Evolutionary conservation across 2,797 vertebrate genomes (phyloP).

Genomic region (Alectoris magna): DNA sequence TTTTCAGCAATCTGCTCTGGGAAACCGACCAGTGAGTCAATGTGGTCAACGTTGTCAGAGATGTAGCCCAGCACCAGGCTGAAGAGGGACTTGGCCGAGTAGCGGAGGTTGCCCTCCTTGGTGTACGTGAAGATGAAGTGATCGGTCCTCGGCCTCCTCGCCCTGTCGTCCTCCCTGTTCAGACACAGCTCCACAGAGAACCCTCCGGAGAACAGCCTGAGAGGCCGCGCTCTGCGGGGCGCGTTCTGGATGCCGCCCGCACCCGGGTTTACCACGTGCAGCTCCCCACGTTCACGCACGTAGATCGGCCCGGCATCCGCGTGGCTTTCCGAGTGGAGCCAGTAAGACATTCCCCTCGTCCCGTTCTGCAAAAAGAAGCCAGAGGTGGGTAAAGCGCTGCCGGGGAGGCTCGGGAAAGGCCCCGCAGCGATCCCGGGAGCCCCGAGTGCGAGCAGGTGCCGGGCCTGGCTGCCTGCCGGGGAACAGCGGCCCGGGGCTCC

Average conservation of each 20-base stretch:
- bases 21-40: conserved; percentile 94
- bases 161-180: conserved; percentile 78
- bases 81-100: conserved; percentile 92
- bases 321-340: conserved; percentile 71
- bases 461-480: not conserved
- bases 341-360: conserved; percentile 79
- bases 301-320: conserved; percentile 83
- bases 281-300: conserved; percentile 88
- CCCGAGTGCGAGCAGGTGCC: rapidly evolving
- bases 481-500: not conserved
- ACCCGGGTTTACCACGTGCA: conserved; percentile 80
- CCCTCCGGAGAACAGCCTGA: conserved; percentile 81
- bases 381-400: not conserved
- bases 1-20: conserved; percentile 94
- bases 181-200: conserved; percentile 84
- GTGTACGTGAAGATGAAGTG: conserved; percentile 95
- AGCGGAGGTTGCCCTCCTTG: conserved; percentile 91
- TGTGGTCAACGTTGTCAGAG: conserved; percentile 90
- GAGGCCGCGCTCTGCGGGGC: conserved; percentile 75
- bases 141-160: conserved; percentile 83
- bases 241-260: conserved; percentile 58
- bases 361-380: conserved; percentile 65
- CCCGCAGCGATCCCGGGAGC: not conserved
- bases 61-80: conserved; percentile 90
- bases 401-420: not conserved